phyloP scores from a whole-genome alignment of 1,140 invertebrate genomes.

The Ceratina japonica region DNA sequence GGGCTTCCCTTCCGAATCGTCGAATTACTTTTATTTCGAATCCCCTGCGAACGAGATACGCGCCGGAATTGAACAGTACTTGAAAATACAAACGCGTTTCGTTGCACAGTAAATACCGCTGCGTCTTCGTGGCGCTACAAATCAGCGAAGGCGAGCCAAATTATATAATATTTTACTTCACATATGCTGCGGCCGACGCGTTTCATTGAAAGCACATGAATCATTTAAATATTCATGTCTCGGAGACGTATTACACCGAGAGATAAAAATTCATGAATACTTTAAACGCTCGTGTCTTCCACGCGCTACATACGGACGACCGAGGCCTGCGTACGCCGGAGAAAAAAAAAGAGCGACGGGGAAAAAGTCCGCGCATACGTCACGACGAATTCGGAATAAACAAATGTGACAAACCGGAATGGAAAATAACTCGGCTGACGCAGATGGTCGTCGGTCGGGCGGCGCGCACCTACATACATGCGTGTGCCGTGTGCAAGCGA shows the following conservation, averaged over 20 bases:
- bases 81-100: neutral
- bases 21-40: neutral
- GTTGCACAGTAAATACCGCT: too few species aligned
- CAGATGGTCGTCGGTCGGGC: conserved; percentile 46
- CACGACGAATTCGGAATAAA: conserved; percentile 58
- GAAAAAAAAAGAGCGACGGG: neutral
- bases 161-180: too few species aligned
- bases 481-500: conserved; percentile 29
- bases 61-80: too few species aligned
- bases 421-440: conserved; percentile 59
- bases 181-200: neutral
- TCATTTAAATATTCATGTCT: conserved; percentile 14
- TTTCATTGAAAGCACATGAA: neutral
- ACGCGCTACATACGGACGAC: neutral
- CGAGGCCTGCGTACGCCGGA: neutral
- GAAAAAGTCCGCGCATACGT: conserved; percentile 19
- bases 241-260: too few species aligned
- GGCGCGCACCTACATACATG: neutral
- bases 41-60: too few species aligned
- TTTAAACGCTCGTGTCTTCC: conserved; percentile 2
- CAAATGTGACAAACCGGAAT: conserved; percentile 56
- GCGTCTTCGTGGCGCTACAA: conserved; percentile 6
- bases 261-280: too few species aligned
- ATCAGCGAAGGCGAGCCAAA: neutral
- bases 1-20: neutral